Base-by-base conservation (phyloP, 2,797 vertebrate species). In the Alectoris magna region DNA sequence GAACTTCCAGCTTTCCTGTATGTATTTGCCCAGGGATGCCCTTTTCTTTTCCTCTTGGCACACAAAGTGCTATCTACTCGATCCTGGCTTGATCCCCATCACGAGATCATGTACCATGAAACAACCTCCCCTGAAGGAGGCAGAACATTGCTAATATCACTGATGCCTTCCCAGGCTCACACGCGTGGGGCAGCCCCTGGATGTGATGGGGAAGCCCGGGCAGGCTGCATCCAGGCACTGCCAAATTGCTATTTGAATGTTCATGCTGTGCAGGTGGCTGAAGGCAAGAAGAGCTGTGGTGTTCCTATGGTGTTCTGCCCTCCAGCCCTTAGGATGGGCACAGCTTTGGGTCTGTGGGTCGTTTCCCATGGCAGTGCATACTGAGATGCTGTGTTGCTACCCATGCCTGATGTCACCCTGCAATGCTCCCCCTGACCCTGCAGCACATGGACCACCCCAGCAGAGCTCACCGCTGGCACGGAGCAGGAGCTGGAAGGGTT, bases 381-480 rank as follows among this genome's bases (percentile, higher is more conserved):
- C 70, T 1, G 49, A 41, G 29, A 1, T 13, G 19, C 1, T 19
- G 43, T 14, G 48, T 27, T 31, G 0, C 27, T 72, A 43, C 39
- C 34, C 27, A 41, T 24, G 29, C 64, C n/a, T 2, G 2, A 14
- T 26, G 64, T 44, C 72, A 22, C n/a, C 43, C 44, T 26, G 22
- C 18, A 12, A 56, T 12, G 11, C 21, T 55, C 36, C 31, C 31
- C 59, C 18, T 5, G n/a, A 41, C 53, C 41, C 36, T 2, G 34
- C 59, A 7, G 12, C 5, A 0, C 56, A 14, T 18, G 58, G 58
- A 60, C 58, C 58, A 38, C 58, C 34, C 68, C 49, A 21, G 9
- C 21, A 63, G 56, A 21, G 31, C 63, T 22, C 48, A 8, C 15
- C 2, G 1, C 38, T 4, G 7, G 22, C 8, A 12, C 0, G 2